Evolutionary conservation across 2,113 vertebrate species (phyloP), one percentile per base, ranked within the genome.

Genomic region (Dicaeum eximium): DNA sequence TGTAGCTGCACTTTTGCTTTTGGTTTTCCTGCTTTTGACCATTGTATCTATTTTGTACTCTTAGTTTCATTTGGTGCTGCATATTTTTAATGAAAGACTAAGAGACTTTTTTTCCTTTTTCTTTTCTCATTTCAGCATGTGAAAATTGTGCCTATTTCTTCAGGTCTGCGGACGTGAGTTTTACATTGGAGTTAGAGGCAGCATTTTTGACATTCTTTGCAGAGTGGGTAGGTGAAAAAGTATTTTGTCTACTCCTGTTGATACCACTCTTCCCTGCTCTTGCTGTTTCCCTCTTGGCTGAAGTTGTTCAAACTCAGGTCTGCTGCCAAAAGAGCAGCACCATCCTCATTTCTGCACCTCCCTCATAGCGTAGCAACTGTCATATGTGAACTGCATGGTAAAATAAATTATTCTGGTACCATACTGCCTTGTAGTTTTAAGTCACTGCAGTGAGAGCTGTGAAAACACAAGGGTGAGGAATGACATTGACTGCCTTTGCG

Each of bases 191-290:
- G 4, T 21, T 45, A 15, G 33, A 65, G 5, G 27, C 30, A 54
- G 10, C 7, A 0, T 56, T 78, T 87, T 54, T 85, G 44, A 33
- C 2, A 1, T 2, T 1, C 5, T n/a, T 13, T 53, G 27, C 10
- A 5, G 17, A 85, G 24, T 4, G 20, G 81, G 47, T 78, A 86
- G 12, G 74, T 92, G 17, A 33, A 62, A 48, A 71, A 35, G 4
- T 66, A 5, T 47, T 90, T 80, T 53, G 28, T 12, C 28, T 47
- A 6, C 30, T 86, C 8, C 33, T 75, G 11, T 90, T 53, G 9
- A 48, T 56, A 61, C 6, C 37, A 6, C 15, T 74, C 28, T 82
- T 90, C n/a, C 9, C 5, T 54, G n/a, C 14, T 75, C 6, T 35
- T 61, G 14, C 48, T 48, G 24, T 42, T 93, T 69, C 6, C 7